phyloP scores from a whole-genome alignment of 64 coral and sea anemone species.

The Astreopora myriophthalma region DNA sequence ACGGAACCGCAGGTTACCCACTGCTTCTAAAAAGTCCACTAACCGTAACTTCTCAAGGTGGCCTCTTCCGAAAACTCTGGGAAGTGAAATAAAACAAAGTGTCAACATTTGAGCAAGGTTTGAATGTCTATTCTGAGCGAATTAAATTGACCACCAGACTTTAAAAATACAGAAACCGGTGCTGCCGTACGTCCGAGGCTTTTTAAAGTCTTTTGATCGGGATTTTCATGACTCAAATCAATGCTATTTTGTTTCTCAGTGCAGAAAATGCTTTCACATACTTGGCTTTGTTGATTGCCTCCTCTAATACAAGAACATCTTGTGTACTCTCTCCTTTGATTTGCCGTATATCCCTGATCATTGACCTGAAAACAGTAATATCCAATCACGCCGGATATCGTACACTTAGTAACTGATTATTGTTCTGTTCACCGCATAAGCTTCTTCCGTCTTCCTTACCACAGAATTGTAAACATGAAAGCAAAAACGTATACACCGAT shows the following conservation, averaged over 20 bases:
- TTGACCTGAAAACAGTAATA: conserved; percentile 1
- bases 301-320: conserved; percentile 1
- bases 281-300: conserved; percentile 36
- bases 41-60: background rate
- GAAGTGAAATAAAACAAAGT: background rate
- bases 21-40: conserved; percentile 74
- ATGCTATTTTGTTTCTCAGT: background rate
- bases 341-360: conserved; percentile 48
- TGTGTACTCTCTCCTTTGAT: background rate
- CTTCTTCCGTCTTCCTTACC: no score
- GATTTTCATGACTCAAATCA: background rate
- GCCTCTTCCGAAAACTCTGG: conserved; percentile 55
- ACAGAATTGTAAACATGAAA: no score
- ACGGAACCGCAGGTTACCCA: conserved; percentile 73
- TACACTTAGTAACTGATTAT: no score
- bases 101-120: no score
- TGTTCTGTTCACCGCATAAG: no score
- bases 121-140: no score
- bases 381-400: no score
- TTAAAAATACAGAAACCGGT: no score
- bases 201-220: background rate
- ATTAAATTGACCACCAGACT: no score
- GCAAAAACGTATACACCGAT: no score
- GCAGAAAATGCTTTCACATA: background rate
- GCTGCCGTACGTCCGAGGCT: background rate